Evolutionary conservation across 2,888 invertebrate species (phyloP), one percentile per base, ranked within the genome.

Genomic region (Diarsia rubi): DNA sequence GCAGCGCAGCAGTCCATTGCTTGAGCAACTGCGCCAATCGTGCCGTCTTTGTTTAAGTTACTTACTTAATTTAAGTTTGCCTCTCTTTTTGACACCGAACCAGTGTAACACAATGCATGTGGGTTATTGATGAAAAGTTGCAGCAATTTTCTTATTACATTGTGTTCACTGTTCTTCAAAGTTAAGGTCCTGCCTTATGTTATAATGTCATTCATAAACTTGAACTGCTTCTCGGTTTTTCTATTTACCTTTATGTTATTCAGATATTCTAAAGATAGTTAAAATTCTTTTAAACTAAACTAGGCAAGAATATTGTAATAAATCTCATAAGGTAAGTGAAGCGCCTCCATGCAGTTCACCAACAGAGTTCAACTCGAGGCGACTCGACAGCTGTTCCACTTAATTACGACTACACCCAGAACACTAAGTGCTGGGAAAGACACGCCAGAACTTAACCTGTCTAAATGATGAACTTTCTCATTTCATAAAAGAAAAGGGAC

Each of bases 331-430:
- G 59, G 52, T 60, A 47, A 73, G 74, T 47, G 47, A 80, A 64
- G 65, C 60, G 47, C 16, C 42, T 31, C 19, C n/a, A 62, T 24
- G 37, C 27, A 52, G 57, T 59, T 68, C 44, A 31, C 45, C 42
- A 45, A 21, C 77, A 54, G 60, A 81, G 57, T 76, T 79, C 16
- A 12, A 52, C 42, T 49, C 42, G 44, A 64, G 45, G 73, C 21
- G 11, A 27, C 47, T 54, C 54, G 47, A 37, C 78, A 79, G 69
- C 82, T 81, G 78, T 27, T 81, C 42, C 5, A 64, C 77, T 79
- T 81, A 64, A 77, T 77, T 64, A 76, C 47, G 75, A 59, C 31
- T 21, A 65, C 45, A 24, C 1, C 54, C 63, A n/a, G 44, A 49
- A 37, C n/a, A 45, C 60, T 62, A 42, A 24, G 37, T 65, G 59